phyloP scores from a whole-genome alignment of 1,140 invertebrate genomes.

The Ladona fulva region DNA sequence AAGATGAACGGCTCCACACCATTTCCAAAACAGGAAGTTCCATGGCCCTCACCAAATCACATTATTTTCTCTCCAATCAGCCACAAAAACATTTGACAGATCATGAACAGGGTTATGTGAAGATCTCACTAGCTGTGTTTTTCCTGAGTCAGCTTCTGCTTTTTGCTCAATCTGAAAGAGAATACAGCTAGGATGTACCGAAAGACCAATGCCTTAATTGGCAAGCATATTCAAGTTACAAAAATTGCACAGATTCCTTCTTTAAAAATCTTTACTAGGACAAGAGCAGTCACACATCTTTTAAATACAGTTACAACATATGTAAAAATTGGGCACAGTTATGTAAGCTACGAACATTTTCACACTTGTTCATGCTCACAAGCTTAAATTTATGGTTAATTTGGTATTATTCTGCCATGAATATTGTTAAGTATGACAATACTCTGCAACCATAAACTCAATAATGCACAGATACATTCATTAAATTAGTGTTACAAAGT shows the following conservation, averaged over 20 bases:
- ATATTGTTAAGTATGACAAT: conserved; percentile 3
- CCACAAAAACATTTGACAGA: conserved; percentile 1
- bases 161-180: conserved; percentile 9
- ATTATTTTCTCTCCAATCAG: not conserved
- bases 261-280: not conserved
- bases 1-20: not conserved
- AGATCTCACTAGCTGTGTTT: not conserved
- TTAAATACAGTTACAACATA: conserved; percentile 7
- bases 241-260: not conserved
- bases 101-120: not conserved
- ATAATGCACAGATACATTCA: not conserved
- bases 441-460: not conserved
- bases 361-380: conserved; percentile 8
- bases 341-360: conserved; percentile 7
- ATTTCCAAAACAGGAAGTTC: not conserved
- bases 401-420: conserved; percentile 1
- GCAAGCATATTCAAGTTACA: not conserved
- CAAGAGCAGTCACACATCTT: not conserved
- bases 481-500: conserved; percentile 4
- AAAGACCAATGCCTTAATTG: not conserved
- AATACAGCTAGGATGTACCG: conserved; percentile 8
- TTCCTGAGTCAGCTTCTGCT: not conserved
- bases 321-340: conserved; percentile 1
- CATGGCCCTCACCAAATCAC: conserved; percentile 2
- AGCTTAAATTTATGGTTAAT: not conserved